A percentile compares a stretch with the other conserved stretches of the same genome.
Evolutionary conservation across 2,888 invertebrate genomes (phyloP).

Genomic region (Pseudoips prasinana): DNA sequence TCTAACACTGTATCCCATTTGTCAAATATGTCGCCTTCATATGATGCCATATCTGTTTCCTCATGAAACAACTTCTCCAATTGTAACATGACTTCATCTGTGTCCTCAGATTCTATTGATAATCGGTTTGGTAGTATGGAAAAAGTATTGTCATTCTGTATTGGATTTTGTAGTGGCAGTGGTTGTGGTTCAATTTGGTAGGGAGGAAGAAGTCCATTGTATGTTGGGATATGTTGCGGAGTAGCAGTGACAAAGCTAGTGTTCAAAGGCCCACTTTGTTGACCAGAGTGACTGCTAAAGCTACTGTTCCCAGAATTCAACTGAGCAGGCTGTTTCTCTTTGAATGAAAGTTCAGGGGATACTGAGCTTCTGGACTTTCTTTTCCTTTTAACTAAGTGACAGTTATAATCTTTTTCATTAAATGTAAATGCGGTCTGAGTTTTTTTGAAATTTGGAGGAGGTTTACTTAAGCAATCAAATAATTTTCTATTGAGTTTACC

Average conservation of each 20-base stretch:
- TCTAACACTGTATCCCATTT: conserved; percentile 37
- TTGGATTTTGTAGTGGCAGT: too few species aligned
- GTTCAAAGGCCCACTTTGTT: too few species aligned
- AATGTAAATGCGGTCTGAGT: conserved; percentile 42
- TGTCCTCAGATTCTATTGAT: conserved; percentile 48
- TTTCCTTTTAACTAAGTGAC: conserved; percentile 53
- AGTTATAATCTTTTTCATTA: conserved; percentile 42
- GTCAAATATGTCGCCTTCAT: conserved; percentile 70
- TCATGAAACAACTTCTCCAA: conserved; percentile 71
- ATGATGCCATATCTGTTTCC: conserved; percentile 38
- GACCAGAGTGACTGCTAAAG: too few species aligned
- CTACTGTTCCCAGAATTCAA: conserved; percentile 1
- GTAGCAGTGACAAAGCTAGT: neutral
- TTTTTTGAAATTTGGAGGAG: conserved; percentile 60
- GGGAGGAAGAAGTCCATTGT: too few species aligned
- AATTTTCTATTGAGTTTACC: conserved; percentile 59
- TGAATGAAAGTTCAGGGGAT: conserved; percentile 29
- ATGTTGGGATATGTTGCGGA: neutral
- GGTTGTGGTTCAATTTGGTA: neutral
- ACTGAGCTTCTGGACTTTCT: conserved; percentile 37
- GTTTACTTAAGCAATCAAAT: conserved; percentile 54
- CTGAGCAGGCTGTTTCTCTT: conserved; percentile 8
- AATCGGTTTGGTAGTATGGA: conserved; percentile 17
- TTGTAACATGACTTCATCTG: conserved; percentile 64
- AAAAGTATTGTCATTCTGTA: neutral